A percentile compares a stretch with the other conserved stretches of the same genome.
Conservation (phyloP, 2,888 invertebrate species). For the Leptinotarsa juncta region DNA sequence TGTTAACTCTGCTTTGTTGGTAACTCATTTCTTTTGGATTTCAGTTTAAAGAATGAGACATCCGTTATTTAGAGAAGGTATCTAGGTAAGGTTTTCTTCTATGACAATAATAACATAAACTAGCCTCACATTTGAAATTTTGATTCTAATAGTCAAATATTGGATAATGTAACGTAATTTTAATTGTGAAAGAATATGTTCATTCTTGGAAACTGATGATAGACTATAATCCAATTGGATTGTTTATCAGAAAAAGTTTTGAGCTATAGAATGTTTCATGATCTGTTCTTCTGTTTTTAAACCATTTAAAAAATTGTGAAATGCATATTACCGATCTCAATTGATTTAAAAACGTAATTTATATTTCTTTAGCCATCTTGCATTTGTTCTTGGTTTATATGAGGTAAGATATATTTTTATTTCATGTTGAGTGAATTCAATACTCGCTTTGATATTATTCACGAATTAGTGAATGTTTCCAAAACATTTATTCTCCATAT, state of each 20-base stretch:
- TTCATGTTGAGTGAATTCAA: background rate
- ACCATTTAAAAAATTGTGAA: slow-evolving; percentile 8
- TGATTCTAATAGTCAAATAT: background rate
- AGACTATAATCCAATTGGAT: background rate
- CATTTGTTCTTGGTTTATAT: background rate
- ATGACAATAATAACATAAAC: slow-evolving; percentile 6
- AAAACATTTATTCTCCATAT: background rate
- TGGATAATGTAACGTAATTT: background rate
- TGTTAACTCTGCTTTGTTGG: background rate
- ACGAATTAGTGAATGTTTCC: background rate
- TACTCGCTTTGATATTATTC: background rate
- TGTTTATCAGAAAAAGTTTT: background rate
- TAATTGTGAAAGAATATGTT: background rate
- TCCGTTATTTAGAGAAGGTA: background rate
- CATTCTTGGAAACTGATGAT: slow-evolving; percentile 4
- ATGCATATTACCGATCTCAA: background rate
- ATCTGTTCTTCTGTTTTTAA: background rate
- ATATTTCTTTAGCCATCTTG: background rate
- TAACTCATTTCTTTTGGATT: background rate
- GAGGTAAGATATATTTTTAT: background rate
- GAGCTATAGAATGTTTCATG: slow-evolving; percentile 14
- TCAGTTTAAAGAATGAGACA: background rate
- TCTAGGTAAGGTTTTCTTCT: background rate
- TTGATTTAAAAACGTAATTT: background rate
- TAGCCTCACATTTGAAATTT: slow-evolving; percentile 3